Evolutionary conservation across 2,113 vertebrate species (phyloP), one percentile per base, ranked within the genome.

Genomic region (Sinosuthora webbiana): DNA sequence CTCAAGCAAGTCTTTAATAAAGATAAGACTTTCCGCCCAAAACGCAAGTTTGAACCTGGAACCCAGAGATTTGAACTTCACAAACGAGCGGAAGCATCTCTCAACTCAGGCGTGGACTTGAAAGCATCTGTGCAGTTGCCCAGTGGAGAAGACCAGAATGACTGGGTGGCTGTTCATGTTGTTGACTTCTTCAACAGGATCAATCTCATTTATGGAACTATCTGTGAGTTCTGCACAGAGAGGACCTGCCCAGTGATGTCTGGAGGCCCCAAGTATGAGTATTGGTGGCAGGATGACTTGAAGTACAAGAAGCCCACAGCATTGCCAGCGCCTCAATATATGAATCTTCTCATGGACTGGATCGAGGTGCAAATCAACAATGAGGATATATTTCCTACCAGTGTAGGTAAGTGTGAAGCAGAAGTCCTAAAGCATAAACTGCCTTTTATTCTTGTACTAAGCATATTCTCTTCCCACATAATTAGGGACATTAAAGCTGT

Each of bases 281-380:
- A 99, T 55, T 97, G 98, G 64, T 99, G 98, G 98, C 98, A 99
- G 89, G 98, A 99, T 8, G 98, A 99, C 68, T 67, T 97, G 67
- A 99, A 98, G 74, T 99, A 98, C 82, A 99, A 98, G 97, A 98
- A 98, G 89, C 98, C 98, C 6, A 99, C 98, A 9, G 97, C 98
- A 0, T 47, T 99, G 93, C 98, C 98, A 16, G 98, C 98, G 3
- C 98, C 98, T 7, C 98, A 98, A 10, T 99, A 99, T 93, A 99
- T 99, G 98, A 98, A 98, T 94, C 98, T 98, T 75, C 98, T 99
- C 44, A 99, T 99, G 98, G 98, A 99, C 95, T 99, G 98, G 98
- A 98, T 99, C 0, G 98, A 99, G 83, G 87, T 98, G 53, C 98
- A 99, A 92, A 99, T 99, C 97, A 99, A 99, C 95, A 99, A 99